These are phyloP conservation scores for Entomobrya proxima DNA, from an alignment of 2,888 invertebrate species.

Conservation along the genomic window DNA sequence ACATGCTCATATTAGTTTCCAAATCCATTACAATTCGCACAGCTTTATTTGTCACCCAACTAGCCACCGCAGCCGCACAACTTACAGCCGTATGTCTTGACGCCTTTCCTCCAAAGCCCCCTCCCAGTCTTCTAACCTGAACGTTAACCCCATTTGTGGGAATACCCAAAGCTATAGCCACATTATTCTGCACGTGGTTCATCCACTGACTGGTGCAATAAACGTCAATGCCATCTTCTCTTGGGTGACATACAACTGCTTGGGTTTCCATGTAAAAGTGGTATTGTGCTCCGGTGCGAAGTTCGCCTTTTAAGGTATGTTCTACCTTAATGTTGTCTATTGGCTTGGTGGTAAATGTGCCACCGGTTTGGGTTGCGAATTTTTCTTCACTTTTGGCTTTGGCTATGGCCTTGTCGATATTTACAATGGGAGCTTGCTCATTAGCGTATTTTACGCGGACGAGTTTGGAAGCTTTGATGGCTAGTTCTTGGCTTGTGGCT, in stretches of 20 bases:
- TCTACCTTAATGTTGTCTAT: conserved; percentile 18
- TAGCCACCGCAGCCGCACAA: conserved; percentile 84
- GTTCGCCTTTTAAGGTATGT: conserved; percentile 54
- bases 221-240: conserved; percentile 85
- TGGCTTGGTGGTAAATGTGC: conserved; percentile 22
- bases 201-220: conserved; percentile 83
- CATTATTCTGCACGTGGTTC: conserved; percentile 81
- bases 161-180: conserved; percentile 81
- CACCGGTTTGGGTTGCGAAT: conserved; percentile 52
- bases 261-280: conserved; percentile 88
- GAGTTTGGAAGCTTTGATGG: conserved; percentile 76
- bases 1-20: conserved; percentile 84
- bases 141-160: conserved; percentile 85
- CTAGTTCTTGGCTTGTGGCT: conserved; percentile 76
- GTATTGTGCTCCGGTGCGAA: conserved; percentile 81
- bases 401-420: conserved; percentile 76
- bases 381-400: conserved; percentile 67
- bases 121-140: conserved; percentile 82
- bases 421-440: conserved; percentile 77
- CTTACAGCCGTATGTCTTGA: conserved; percentile 78
- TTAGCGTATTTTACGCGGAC: conserved; percentile 77
- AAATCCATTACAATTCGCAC: conserved; percentile 85
- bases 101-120: conserved; percentile 75
- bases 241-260: conserved; percentile 82
- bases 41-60: conserved; percentile 82